A percentile compares a stretch with the other conserved stretches of the same genome.
Evolutionary conservation across 2,888 invertebrate genomes (phyloP).

Genomic region (Phyllotreta striolata): DNA sequence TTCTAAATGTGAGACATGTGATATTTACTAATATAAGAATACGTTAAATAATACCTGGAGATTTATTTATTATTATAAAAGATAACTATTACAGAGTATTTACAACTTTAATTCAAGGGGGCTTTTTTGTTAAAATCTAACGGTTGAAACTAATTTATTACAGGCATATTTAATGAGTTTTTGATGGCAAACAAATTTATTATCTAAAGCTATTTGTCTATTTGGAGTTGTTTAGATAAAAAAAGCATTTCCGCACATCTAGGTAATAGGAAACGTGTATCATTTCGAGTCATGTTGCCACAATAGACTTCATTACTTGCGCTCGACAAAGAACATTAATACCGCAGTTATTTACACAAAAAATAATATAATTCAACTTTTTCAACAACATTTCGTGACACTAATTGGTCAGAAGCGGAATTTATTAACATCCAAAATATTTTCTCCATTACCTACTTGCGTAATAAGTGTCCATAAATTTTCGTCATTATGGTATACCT

Average conservation of each 20-base stretch:
- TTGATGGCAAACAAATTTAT: slow-evolving; percentile 7
- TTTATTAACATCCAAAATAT: slow-evolving; percentile 19
- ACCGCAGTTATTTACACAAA: slow-evolving; percentile 12
- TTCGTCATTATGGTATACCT: slow-evolving; percentile 31
- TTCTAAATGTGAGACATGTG: too few relatives aligned
- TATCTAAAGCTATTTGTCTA: slow-evolving; percentile 16
- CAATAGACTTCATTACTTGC: slow-evolving; percentile 14
- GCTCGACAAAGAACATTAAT: slow-evolving; percentile 16
- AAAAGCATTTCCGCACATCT: slow-evolving; percentile 13
- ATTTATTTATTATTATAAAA: too few relatives aligned
- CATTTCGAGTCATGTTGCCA: slow-evolving; percentile 10
- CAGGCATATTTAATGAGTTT: neutral
- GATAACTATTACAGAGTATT: too few relatives aligned
- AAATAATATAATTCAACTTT: slow-evolving; percentile 16
- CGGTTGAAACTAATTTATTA: slow-evolving; percentile 1
- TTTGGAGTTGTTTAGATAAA: slow-evolving; percentile 9
- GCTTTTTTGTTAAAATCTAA: neutral
- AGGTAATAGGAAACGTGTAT: slow-evolving; percentile 13
- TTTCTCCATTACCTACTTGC: slow-evolving; percentile 28
- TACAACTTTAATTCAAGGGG: too few relatives aligned
- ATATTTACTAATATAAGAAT: too few relatives aligned
- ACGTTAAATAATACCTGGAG: too few relatives aligned
- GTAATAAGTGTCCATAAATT: slow-evolving; percentile 35
- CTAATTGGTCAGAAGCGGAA: slow-evolving; percentile 17
- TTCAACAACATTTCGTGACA: slow-evolving; percentile 19